Base-by-base conservation (phyloP, 2,113 vertebrate genomes). In the Calypte anna region DNA sequence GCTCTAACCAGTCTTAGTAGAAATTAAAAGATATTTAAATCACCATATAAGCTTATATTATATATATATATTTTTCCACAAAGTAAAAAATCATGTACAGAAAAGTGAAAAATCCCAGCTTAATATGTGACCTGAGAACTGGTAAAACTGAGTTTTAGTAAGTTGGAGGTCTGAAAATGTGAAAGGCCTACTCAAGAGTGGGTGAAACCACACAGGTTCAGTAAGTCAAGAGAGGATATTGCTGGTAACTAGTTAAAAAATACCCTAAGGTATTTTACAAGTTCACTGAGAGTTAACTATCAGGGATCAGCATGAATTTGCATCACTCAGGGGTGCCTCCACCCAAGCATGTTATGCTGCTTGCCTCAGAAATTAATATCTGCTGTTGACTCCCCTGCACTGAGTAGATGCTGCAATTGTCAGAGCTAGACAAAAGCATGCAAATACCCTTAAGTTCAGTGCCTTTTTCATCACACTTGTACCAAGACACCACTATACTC, bases 11-110 rank as follows among this genome's bases (percentile, higher is more conserved):
- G 8, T 69, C 53, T 19, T 63, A 50, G 19, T 27, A 61, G 62
- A 94, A 90, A 48, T 55, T 38, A 28, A 10, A 88, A 88, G 16
- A 72, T 54, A 75, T 84, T 68, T 83, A 75, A 6, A 72, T 68
- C 3, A 68, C 6, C 0, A 30, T 10, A 40, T 27, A 63, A 43
- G 1, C 25, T 79, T 75, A 2, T 9, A 5, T 1, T 25, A 63
- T 25, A 10, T 28, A 28, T 10, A 20, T 58, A 28, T 72, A 81
- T 83, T 3, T 54, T 6, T 8, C 6, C 14, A 61, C 5, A 82
- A 81, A 58, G 5, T 17, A 61, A 78, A 88, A 91, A 40, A 3
- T 38, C 30, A 40, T 28, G 24, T 40, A 64, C 2, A 64, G 21
- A 36, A 86, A 90, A 78, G 6, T 12, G 40, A 75, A 85, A 68